Evolutionary conservation across 2,797 vertebrate species (phyloP).

Genomic region (Acipenser ruthenus): DNA sequence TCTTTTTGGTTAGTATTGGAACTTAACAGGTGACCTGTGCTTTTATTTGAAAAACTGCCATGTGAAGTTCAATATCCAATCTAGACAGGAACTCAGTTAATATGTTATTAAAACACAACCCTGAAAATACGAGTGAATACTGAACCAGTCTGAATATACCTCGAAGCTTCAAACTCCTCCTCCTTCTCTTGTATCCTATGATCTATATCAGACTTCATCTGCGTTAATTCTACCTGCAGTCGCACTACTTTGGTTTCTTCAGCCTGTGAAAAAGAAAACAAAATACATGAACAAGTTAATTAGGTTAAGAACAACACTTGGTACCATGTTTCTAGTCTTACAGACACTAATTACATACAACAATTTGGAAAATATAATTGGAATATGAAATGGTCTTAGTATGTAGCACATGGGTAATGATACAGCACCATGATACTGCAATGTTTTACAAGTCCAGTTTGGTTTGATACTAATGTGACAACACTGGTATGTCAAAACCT

Average conservation of each 20-base stretch:
- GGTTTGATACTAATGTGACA: no score
- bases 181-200: conserved; percentile 59
- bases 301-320: background rate
- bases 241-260: conserved; percentile 58
- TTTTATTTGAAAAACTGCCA: no score
- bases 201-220: conserved; percentile 61
- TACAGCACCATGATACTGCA: no score
- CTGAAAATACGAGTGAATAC: conserved; percentile 29
- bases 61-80: no score
- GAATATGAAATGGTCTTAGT: no score
- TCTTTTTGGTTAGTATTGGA: background rate
- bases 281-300: background rate
- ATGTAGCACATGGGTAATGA: no score
- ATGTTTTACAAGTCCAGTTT: no score
- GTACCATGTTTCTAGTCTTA: no score
- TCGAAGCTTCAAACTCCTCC: conserved; percentile 61
- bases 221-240: conserved; percentile 57
- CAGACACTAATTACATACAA: no score
- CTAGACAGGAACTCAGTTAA: background rate
- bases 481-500: no score
- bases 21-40: background rate
- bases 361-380: no score
- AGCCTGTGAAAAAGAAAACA: conserved; percentile 30
- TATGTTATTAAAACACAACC: conserved; percentile 7
- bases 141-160: conserved; percentile 26